These are phyloP conservation scores for Drosophila serrata DNA, from an alignment of 1,140 invertebrate species.

Conservation along the genomic window DNA sequence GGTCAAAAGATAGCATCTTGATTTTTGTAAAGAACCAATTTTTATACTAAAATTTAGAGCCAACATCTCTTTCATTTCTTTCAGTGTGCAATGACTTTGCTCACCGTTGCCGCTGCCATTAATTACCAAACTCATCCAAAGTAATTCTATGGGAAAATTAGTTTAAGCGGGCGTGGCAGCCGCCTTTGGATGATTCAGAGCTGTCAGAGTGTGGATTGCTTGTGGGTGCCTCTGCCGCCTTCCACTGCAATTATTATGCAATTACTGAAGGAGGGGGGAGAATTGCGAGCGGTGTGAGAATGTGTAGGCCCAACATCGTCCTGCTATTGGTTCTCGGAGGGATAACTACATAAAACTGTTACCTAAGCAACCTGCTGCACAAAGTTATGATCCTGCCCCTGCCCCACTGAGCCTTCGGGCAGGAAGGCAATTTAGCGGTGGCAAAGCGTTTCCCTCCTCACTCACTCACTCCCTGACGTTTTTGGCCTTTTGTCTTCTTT, in stretches of 20 bases:
- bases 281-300: conserved; percentile 22
- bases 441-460: conserved; percentile 34
- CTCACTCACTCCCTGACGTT: conserved; percentile 17
- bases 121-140: conserved; percentile 82
- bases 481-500: conserved; percentile 69
- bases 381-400: conserved; percentile 56
- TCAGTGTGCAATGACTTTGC: conserved; percentile 22
- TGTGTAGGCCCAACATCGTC: conserved; percentile 17
- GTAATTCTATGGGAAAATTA: conserved; percentile 82
- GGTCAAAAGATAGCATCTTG: neutral
- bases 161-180: conserved; percentile 61
- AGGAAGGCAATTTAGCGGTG: conserved; percentile 71
- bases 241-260: conserved; percentile 77
- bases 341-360: conserved; percentile 81
- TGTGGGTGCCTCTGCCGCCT: conserved; percentile 30
- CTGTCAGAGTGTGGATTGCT: conserved; percentile 55
- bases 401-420: conserved; percentile 13
- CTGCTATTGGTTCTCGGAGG: conserved; percentile 37
- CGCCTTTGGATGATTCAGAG: conserved; percentile 43
- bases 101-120: conserved; percentile 63
- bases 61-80: neutral
- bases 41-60: neutral
- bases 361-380: conserved; percentile 82
- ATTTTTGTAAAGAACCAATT: neutral
- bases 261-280: conserved; percentile 56